Conservation (phyloP, 2,113 vertebrate genomes). For the Pygoscelis adeliae region DNA sequence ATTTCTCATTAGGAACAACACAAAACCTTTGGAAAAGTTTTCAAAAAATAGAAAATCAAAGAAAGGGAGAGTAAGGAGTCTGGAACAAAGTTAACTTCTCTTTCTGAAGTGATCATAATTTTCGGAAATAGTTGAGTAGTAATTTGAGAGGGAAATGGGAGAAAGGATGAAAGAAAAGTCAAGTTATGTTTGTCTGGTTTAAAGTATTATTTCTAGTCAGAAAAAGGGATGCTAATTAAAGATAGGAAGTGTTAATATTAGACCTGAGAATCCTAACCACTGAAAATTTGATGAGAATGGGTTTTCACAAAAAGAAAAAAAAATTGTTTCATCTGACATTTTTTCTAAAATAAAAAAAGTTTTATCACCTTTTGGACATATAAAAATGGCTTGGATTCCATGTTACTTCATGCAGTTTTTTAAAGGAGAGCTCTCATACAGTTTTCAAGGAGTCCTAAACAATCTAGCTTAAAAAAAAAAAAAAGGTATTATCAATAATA, state of each 20-base stretch:
- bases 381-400: not conserved
- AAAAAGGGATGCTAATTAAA: not conserved
- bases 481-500: not conserved
- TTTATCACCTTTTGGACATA: not conserved
- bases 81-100: not conserved
- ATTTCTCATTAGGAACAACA: not conserved
- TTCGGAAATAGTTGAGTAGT: not conserved
- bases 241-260: not conserved
- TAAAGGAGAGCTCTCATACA: not conserved
- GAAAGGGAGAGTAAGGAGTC: not conserved
- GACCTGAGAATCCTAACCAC: not conserved
- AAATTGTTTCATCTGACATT: not conserved
- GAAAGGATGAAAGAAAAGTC: not conserved
- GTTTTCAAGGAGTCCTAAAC: not conserved
- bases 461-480: not conserved
- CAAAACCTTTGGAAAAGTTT: not conserved
- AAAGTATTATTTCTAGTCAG: not conserved
- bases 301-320: not conserved
- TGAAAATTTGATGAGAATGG: not conserved
- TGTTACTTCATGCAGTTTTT: not conserved
- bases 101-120: not conserved
- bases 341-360: not conserved
- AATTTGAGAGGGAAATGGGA: not conserved
- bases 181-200: not conserved
- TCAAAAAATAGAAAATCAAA: not conserved